These are phyloP conservation scores for Tetramorium parvispinum DNA, from an alignment of 1,140 invertebrate species.

Conservation along the genomic window DNA sequence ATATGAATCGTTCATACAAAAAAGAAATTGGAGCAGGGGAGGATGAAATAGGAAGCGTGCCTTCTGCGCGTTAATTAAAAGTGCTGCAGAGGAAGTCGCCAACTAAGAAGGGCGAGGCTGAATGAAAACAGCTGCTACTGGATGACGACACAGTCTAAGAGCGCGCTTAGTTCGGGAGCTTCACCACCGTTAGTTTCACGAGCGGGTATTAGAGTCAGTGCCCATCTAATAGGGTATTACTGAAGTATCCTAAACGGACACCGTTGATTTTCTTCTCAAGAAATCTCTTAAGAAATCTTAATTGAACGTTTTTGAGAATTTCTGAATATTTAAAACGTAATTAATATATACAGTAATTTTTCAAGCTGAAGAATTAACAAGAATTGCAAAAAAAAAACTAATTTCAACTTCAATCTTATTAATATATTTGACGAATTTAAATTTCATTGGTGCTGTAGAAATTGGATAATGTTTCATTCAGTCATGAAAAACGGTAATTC, in stretches of 20 bases:
- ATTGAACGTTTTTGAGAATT: neutral
- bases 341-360: neutral
- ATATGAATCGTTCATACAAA: neutral
- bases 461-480: neutral
- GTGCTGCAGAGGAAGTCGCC: slow-evolving; percentile 79
- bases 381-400: neutral
- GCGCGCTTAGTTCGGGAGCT: slow-evolving; percentile 44
- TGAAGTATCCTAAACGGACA: neutral
- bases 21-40: neutral
- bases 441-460: neutral
- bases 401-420: neutral
- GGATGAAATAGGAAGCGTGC: slow-evolving; percentile 45
- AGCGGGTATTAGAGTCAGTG: slow-evolving; percentile 73
- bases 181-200: slow-evolving; percentile 76
- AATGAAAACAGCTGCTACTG: slow-evolving; percentile 84
- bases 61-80: slow-evolving; percentile 72
- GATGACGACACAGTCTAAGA: slow-evolving; percentile 80
- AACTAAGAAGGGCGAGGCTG: slow-evolving; percentile 81
- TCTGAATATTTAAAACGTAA: neutral
- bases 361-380: neutral
- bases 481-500: neutral
- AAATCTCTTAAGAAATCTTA: neutral
- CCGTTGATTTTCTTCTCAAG: neutral
- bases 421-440: neutral
- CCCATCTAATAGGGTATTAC: slow-evolving; percentile 56